Evolutionary conservation across 2,888 invertebrate genomes (phyloP), one percentile per base, ranked within the genome.

Genomic region (Lycophotia porphyrea): DNA sequence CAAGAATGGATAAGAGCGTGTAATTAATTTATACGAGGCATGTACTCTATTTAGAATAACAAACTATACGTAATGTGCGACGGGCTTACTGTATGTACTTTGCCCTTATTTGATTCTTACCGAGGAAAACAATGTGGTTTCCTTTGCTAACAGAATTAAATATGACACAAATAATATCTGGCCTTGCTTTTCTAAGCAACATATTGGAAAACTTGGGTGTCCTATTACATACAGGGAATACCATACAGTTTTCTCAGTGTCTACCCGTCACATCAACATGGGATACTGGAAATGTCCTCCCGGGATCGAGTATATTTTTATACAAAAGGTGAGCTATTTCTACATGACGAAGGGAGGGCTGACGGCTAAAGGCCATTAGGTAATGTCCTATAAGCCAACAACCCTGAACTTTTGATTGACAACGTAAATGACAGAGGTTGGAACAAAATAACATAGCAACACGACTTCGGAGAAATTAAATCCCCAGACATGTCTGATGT

Each of bases 331-430:
- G 86, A 90, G 89, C 69, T 93, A 94, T 94, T 93, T 93, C 90
- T 88, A 90, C 85, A 87, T 90, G 90, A 92, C 88, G 91, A 89
- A 92, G 91, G 92, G 90, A 91, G 89, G 93, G 87, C 87, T 84
- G 88, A 86, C 88, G 87, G 87, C 85, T 89, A 93, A 93, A 92
- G 92, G 93, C 90, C 91, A 91, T 89, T 90, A 88, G 89, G 87
- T 88, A 90, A 90, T 83, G 87, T 79, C 78, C 73, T 66, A 78
- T 82, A 77, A 63, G 77, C 80, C 87, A 90, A 82, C 87, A 90
- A 89, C 92, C 92, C 85, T 93, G 91, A 92, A 92, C 92, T 93
- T 93, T 92, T 92, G 93, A 92, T 90, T 91, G 93, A 92, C 92
- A 91, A 87, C 90, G 88, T 88, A 92, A 93, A 93, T 92, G 90